Evolutionary conservation across 1,140 invertebrate genomes (phyloP), one percentile per base, ranked within the genome.

Genomic region (Drepana arcuata): DNA sequence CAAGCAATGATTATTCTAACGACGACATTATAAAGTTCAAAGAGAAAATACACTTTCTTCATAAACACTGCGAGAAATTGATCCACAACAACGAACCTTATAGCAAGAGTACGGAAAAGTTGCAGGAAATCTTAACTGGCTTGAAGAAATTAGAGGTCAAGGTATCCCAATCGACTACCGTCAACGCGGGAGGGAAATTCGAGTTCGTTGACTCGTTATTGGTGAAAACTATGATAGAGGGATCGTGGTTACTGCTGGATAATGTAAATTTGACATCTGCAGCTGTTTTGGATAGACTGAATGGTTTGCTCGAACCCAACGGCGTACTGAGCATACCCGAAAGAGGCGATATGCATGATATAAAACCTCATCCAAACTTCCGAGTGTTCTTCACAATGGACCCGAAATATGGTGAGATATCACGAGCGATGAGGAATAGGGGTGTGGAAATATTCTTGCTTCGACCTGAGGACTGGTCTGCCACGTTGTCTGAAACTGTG

Each of bases 201-300:
- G 95, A 99, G 80, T 99, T 98, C 97, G 88, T 98, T 7, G 96
- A 99, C 83, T 99, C 96, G 34, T 70, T 95, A 18, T 87, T 99
- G 32, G 92, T 99, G 0, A 93, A 94, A 79, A 90, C 91, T 71
- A 79, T 98, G 35, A 84, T 88, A 52, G 86, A 92, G 55, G 97
- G 97, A 4, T 86, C 91, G 21, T 99, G 97, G 97, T 75, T 99
- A 4, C 83, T 99, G 6, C 86, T 99, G 24, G 97, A 99, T 77
- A 96, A 99, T 82, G 97, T 97, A 0, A 99, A 99, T 85, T 88
- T 98, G 14, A 99, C 97, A 75, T 96, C 95, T 52, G 89, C 97
- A 1, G 97, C 98, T 16, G 95, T 99, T 7, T 84, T 99, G 48
- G 98, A 99, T 83, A 88, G 98, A 51, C 84, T 99, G 2, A 99